Evolutionary conservation across 2,888 invertebrate genomes (phyloP).

Genomic region (Spialia ferax): DNA sequence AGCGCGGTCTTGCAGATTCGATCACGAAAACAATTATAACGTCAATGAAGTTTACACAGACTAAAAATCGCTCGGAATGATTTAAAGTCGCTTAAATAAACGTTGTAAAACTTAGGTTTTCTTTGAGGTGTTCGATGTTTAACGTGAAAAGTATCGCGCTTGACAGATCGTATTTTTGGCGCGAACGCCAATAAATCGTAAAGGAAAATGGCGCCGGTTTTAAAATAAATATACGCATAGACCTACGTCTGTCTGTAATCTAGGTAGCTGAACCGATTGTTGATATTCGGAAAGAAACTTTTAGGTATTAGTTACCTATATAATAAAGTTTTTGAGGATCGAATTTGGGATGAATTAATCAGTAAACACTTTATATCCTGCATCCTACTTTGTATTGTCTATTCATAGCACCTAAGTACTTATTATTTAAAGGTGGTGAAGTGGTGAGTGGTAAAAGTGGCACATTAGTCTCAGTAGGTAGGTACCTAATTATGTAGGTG

Average conservation of each 20-base stretch:
- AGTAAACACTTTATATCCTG: too few species aligned
- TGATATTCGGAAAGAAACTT: neutral
- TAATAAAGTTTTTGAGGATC: neutral
- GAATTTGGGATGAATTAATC: neutral
- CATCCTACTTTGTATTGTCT: too few species aligned
- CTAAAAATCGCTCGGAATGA: slow-evolving; percentile 36
- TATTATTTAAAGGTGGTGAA: too few species aligned
- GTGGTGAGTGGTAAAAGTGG: too few species aligned
- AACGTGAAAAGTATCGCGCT: neutral
- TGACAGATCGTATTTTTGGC: slow-evolving; percentile 28
- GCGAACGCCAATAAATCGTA: slow-evolving; percentile 13
- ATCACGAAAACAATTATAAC: slow-evolving; percentile 33
- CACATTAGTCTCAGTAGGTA: too few species aligned
- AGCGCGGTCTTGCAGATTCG: slow-evolving; percentile 21
- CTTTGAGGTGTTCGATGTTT: slow-evolving; percentile 12
- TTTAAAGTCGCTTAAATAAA: slow-evolving; percentile 21
- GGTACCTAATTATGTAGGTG: too few species aligned
- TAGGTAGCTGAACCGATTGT: neutral
- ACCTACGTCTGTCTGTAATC: neutral
- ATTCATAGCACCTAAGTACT: too few species aligned
- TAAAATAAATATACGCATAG: neutral
- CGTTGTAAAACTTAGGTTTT: slow-evolving; percentile 18
- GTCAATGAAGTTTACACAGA: slow-evolving; percentile 35
- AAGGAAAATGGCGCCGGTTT: slow-evolving; percentile 9
- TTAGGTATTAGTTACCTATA: neutral